These are phyloP conservation scores for Ooceraea biroi DNA, from an alignment of 1,140 invertebrate genomes.

Conservation along the genomic window DNA sequence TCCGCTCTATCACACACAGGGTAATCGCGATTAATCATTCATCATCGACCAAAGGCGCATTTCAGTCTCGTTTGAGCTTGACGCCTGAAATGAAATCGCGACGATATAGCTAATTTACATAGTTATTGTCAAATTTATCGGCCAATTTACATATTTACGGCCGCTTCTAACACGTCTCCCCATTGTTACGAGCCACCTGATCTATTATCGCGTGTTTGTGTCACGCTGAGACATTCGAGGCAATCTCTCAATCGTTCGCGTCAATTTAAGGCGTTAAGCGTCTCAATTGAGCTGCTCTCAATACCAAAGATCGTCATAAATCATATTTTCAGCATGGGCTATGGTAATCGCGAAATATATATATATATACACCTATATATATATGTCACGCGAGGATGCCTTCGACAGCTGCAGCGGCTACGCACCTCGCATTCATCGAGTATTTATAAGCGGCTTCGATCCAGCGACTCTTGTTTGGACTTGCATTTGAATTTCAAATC, in stretches of 20 bases:
- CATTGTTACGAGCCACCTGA: background rate
- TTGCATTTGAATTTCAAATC: constrained; percentile 63
- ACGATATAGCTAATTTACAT: constrained; percentile 19
- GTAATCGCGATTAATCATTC: constrained; percentile 55
- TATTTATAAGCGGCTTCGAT: constrained; percentile 55
- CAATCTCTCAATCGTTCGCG: constrained; percentile 40
- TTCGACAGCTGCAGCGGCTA: too few relatives aligned
- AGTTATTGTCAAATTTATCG: background rate
- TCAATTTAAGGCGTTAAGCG: constrained; percentile 26
- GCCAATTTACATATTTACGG: background rate
- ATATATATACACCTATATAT: too few relatives aligned
- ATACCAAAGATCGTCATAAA: background rate
- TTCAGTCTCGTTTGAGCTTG: constrained; percentile 23
- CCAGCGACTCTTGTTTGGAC: constrained; percentile 5
- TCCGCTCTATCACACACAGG: constrained; percentile 22
- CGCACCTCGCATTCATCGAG: background rate
- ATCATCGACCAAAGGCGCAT: constrained; percentile 5
- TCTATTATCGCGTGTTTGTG: constrained; percentile 12
- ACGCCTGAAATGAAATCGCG: background rate
- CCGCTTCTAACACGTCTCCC: background rate
- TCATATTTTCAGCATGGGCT: background rate
- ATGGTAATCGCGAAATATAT: too few relatives aligned
- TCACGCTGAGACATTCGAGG: constrained; percentile 3
- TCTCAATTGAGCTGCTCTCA: constrained; percentile 33
- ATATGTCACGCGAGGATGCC: too few relatives aligned